Base-by-base conservation (phyloP, 2,797 vertebrate genomes). In the Pseudotriccus pelzelni region DNA sequence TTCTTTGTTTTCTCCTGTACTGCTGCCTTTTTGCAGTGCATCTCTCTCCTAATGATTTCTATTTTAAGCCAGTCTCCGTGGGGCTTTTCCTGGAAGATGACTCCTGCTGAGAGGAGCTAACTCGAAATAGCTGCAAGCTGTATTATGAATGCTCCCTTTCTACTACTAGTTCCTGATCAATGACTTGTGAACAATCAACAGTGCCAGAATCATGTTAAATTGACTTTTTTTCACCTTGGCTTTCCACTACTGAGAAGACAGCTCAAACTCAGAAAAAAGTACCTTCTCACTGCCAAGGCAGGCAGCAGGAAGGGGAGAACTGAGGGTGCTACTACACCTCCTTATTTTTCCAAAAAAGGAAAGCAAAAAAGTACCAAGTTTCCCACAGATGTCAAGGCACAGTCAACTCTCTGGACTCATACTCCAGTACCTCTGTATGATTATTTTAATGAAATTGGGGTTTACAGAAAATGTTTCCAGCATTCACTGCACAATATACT, bases 81-180 rank as follows among this genome's bases (percentile, higher is more conserved):
- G 84, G 80, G 64, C 58, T 70, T 80, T 94, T 82, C 81, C 78
- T 82, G 75, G 84, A 93, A 95, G 88, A 93, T 30, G 49, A 76
- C 24, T 90, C 78, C 70, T 60, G 63, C 74, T 77, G 67, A 93
- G 69, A 93, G 77, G 25, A 76, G 56, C 67, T 53, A 77, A 84
- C 67, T 76, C 0, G 1, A 94, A 92, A 94, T 52, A 95, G 84
- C 60, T 90, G 77, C 56, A 79, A 63, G 67, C 52, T 89, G 41
- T 69, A 70, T 56, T 82, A 67, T 0, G 12, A 84, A 90, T 32
- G 20, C 37, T 93, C 66, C 62, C 46, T 93, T 91, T 75, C 62
- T 72, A 50, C 68, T 84, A 63, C 43, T 21, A 82, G 67, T 7
- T 84, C 56, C 72, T 60, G 59, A 94, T 77, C 84, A 83, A 43